Base-by-base conservation (phyloP, 1,140 invertebrate species). In the Lucilia sericata region DNA sequence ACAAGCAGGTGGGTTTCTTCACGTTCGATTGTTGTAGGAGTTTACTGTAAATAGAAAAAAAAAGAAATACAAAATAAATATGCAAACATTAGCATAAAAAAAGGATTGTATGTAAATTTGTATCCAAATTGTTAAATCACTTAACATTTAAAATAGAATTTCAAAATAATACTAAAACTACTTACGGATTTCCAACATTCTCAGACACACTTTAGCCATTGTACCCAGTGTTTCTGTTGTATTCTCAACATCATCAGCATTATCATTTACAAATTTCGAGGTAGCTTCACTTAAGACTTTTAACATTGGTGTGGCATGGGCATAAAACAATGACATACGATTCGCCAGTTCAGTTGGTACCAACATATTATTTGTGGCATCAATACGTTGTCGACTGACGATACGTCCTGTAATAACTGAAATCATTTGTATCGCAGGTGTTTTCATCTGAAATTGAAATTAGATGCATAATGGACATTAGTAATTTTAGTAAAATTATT, bases 171-270 rank as follows among this genome's bases (percentile, higher is more conserved):
- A n/a, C n/a, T n/a, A 30, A 30, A 55, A 84, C 36, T 86, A 96
- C 95, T 97, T 93, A 97, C 97, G 96, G 96, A 92, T 96, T 97
- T 98, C 97, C 85, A 98, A 92, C 97, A 99, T 99, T 88, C 96
- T 94, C 86, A 98, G 93, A 91, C 97, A 99, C 47, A 99, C 97
- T 93, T 97, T 97, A 60, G 97, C 97, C 97, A 98, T 98, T 34
- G 97, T 98, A 86, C 96, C 96, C 25, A 99, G 92, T 1, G 97
- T 98, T 92, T 99, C 97, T 13, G 97, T 98, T 5, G 97, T 98
- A 88, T 98, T 98, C 88, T 98, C 96, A 81, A 98, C 93, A 70
- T 97, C 97, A 87, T 98, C 95, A 87, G 96, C 95, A 91, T 98
- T 96, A 90, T 97, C 95, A 85, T 95, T 93, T 25, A 98, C 96